Evolutionary conservation across 2,888 invertebrate genomes (phyloP).

Genomic region (Tillus elongatus): DNA sequence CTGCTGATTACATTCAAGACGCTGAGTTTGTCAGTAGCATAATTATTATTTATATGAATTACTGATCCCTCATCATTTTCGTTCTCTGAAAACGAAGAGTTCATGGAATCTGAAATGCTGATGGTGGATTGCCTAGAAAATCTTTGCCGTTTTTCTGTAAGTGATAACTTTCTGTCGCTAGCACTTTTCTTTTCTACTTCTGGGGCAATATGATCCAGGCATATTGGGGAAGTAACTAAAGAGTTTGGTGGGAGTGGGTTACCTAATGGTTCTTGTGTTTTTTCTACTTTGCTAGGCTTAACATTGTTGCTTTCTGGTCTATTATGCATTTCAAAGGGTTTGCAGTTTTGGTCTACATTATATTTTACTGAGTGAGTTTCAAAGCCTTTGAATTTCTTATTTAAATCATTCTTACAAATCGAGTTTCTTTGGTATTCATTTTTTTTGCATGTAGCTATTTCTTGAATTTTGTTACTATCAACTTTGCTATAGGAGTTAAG

Average conservation of each 20-base stretch:
- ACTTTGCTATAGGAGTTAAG: constrained; percentile 7
- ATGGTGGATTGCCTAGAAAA: constrained; percentile 14
- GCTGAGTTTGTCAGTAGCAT: constrained; percentile 7
- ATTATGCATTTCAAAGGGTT: constrained; percentile 7
- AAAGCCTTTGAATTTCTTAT: constrained; percentile 4
- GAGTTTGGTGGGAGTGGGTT: constrained; percentile 4
- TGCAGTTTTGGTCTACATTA: constrained; percentile 6
- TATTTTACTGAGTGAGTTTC: not conserved
- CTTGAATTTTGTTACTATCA: too few relatives aligned
- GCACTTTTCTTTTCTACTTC: constrained; percentile 23
- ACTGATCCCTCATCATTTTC: constrained; percentile 18
- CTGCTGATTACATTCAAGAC: constrained; percentile 10
- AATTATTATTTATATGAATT: too few relatives aligned
- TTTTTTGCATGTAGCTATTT: too few relatives aligned
- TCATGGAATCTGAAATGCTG: constrained; percentile 18
- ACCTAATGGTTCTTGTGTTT: not conserved
- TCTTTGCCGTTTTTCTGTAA: constrained; percentile 24
- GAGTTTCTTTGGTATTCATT: constrained; percentile 5
- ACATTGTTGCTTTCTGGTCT: constrained; percentile 3
- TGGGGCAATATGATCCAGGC: constrained; percentile 28
- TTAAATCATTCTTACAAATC: constrained; percentile 3
- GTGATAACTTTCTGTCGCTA: constrained; percentile 11
- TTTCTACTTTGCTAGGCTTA: constrained; percentile 7
- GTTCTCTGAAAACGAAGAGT: constrained; percentile 16
- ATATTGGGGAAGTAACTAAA: constrained; percentile 31